Evolutionary conservation across 2,797 vertebrate species (phyloP).

Genomic region (Momotus momota): DNA sequence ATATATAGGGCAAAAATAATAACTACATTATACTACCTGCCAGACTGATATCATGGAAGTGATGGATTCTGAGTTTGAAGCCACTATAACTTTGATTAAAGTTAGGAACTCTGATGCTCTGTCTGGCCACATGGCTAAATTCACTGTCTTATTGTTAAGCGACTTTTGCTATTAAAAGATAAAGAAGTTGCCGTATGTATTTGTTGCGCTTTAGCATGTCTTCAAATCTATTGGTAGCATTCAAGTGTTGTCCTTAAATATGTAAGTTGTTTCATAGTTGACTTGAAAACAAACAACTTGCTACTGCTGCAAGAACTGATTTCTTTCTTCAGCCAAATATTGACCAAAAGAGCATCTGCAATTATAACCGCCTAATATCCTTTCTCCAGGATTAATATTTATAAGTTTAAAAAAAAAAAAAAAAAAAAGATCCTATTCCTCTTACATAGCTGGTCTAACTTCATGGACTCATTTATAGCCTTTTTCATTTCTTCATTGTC

Average conservation of each 20-base stretch:
- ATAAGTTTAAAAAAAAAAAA: too few relatives aligned
- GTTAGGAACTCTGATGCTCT: not conserved
- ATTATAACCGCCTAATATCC: not conserved
- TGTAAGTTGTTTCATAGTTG: not conserved
- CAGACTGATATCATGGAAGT: not conserved
- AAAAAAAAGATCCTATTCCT: not conserved
- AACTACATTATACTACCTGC: not conserved
- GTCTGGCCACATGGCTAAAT: not conserved
- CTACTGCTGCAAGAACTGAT: not conserved
- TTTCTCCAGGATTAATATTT: not conserved
- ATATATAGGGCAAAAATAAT: not conserved
- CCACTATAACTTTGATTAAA: not conserved
- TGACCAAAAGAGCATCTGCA: not conserved
- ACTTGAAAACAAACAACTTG: not conserved
- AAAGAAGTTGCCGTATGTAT: not conserved
- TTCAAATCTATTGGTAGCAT: not conserved
- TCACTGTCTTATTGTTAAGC: not conserved
- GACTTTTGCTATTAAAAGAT: not conserved
- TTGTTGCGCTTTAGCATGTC: not conserved
- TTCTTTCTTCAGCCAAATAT: not conserved
- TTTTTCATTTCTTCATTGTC: not conserved
- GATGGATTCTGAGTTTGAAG: not conserved
- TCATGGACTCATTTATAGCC: not conserved
- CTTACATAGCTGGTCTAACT: not conserved
- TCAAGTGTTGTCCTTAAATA: not conserved